phyloP scores from a whole-genome alignment of 2,113 vertebrate genomes.

The Platysteira castanea region DNA sequence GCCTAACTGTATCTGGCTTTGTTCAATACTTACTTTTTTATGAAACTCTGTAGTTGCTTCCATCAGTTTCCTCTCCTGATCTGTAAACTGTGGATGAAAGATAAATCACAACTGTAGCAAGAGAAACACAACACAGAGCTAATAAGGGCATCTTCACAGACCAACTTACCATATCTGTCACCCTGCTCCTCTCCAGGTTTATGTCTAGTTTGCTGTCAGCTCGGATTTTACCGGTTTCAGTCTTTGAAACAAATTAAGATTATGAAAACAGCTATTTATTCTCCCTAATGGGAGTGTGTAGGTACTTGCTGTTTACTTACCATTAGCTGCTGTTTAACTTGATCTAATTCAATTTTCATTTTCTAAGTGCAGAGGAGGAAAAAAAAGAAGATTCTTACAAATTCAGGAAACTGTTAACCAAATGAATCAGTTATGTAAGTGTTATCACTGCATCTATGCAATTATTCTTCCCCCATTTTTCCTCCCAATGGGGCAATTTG shows the following conservation, averaged over 20 bases:
- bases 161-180: constrained; percentile 84
- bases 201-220: constrained; percentile 92
- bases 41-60: constrained; percentile 89
- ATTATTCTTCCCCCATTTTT: not conserved
- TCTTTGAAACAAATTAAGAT: constrained; percentile 72
- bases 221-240: constrained; percentile 84
- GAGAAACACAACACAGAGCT: not conserved
- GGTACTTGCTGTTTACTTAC: constrained; percentile 72
- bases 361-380: constrained; percentile 75
- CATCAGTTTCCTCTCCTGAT: constrained; percentile 92
- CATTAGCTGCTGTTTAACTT: constrained; percentile 83
- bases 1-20: accelerated
- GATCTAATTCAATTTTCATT: constrained; percentile 93
- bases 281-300: not conserved
- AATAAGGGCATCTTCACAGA: not conserved
- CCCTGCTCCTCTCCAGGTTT: constrained; percentile 90
- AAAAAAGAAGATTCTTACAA: not conserved
- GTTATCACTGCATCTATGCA: not conserved
- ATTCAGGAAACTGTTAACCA: not conserved
- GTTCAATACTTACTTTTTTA: constrained; percentile 75
- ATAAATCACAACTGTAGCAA: not conserved
- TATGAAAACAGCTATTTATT: not conserved
- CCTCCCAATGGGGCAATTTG: not conserved
- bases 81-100: constrained; percentile 82
- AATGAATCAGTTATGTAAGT: not conserved